phyloP scores from a whole-genome alignment of 2,113 vertebrate species.

The Clinocottus analis region DNA sequence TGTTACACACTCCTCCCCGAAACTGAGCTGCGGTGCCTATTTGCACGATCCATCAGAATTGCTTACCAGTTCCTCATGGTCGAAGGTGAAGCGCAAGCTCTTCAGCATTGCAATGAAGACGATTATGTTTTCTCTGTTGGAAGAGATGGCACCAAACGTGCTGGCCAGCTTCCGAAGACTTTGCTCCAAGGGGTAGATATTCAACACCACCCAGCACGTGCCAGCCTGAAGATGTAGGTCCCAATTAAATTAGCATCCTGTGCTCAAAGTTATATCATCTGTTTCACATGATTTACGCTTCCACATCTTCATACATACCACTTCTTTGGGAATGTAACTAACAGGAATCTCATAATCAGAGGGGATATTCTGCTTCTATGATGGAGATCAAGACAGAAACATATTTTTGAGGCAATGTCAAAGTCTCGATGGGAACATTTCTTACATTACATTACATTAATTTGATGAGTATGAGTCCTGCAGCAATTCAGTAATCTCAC shows the following conservation, averaged over 20 bases:
- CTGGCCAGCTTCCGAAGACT: conserved; percentile 72
- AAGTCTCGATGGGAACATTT: not conserved
- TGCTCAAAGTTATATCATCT: not conserved
- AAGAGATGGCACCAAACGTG: conserved; percentile 75
- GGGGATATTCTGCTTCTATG: conserved; percentile 78
- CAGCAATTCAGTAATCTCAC: conserved; percentile 52
- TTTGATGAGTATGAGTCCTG: not conserved
- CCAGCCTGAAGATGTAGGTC: conserved; percentile 63
- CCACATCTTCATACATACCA: conserved; percentile 60
- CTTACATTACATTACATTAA: no score
- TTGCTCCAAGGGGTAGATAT: conserved; percentile 79
- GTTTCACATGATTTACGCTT: not conserved
- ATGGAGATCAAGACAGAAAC: not conserved
- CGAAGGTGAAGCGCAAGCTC: conserved; percentile 76
- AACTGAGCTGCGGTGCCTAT: not conserved
- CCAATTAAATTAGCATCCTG: not conserved
- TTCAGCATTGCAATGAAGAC: conserved; percentile 78
- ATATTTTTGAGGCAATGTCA: not conserved
- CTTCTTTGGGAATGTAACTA: conserved; percentile 77
- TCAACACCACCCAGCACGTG: conserved; percentile 79
- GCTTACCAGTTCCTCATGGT: conserved; percentile 74
- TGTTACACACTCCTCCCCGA: not conserved
- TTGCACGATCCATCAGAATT: not conserved
- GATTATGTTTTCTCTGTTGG: conserved; percentile 73
- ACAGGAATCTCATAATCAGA: conserved; percentile 80